These are phyloP conservation scores for Orchestia grillus DNA, from an alignment of 1,140 invertebrate genomes.

Conservation along the genomic window DNA sequence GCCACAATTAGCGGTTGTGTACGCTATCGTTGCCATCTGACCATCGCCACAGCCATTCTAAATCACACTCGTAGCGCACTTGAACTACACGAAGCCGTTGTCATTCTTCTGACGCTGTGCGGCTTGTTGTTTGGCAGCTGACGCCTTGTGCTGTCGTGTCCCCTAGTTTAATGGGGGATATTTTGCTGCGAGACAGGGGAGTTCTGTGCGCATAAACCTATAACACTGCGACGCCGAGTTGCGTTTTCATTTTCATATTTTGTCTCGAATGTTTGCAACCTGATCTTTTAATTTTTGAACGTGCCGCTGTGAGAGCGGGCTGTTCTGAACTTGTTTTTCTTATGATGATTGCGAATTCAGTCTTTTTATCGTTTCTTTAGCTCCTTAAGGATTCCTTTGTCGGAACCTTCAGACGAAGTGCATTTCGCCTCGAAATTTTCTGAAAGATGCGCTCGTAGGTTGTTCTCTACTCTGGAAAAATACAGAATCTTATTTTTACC, in stretches of 20 bases:
- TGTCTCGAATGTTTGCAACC: neutral
- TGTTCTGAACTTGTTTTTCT: neutral
- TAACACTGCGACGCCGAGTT: neutral
- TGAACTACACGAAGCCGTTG: neutral
- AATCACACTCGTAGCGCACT: constrained; percentile 4
- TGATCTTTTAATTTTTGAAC: no score
- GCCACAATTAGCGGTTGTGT: constrained; percentile 37
- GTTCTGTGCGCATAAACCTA: neutral
- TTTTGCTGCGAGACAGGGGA: neutral
- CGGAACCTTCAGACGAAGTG: neutral
- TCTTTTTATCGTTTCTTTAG: neutral
- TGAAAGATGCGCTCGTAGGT: neutral
- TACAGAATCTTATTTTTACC: neutral
- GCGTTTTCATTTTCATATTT: neutral
- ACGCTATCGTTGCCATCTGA: constrained; percentile 21
- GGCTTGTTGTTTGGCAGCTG: neutral
- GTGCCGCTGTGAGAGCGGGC: no score
- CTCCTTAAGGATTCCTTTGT: neutral
- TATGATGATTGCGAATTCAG: neutral
- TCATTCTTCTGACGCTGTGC: neutral
- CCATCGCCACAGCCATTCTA: neutral
- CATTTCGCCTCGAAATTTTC: neutral
- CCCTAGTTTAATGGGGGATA: neutral
- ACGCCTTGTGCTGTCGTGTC: neutral
- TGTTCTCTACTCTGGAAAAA: neutral